Conservation (phyloP, 2,113 vertebrate species). For the Carassius auratus region DNA sequence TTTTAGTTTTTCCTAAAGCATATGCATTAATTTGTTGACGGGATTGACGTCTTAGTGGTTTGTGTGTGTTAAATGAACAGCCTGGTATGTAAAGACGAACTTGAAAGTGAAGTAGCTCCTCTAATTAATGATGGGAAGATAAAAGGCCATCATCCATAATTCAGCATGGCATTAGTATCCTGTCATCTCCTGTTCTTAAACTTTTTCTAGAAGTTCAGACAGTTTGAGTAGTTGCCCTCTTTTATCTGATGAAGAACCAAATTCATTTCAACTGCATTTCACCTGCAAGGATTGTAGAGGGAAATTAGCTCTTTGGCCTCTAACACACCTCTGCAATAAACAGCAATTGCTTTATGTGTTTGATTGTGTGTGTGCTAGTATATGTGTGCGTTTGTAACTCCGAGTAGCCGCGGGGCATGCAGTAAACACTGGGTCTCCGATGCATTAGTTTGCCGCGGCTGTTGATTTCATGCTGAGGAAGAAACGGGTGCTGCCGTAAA, state of each 20-base stretch:
- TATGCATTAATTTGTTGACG: neutral
- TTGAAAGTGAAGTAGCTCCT: constrained; percentile 55
- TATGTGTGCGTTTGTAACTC: constrained; percentile 29
- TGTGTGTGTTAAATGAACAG: constrained; percentile 15
- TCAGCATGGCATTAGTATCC: constrained; percentile 68
- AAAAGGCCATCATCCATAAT: constrained; percentile 78
- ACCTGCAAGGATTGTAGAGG: constrained; percentile 54
- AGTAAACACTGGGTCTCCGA: constrained; percentile 68
- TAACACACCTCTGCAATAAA: neutral
- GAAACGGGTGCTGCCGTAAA: constrained; percentile 63
- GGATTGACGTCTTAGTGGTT: neutral
- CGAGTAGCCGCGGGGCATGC: constrained; percentile 61
- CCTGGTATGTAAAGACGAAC: constrained; percentile 42
- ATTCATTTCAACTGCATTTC: constrained; percentile 59
- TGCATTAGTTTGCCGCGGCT: constrained; percentile 64
- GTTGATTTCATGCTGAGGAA: constrained; percentile 66
- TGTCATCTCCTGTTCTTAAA: constrained; percentile 65
- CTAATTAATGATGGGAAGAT: constrained; percentile 75
- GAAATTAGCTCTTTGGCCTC: constrained; percentile 29
- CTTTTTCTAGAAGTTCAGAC: constrained; percentile 70
- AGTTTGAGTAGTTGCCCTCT: constrained; percentile 64
- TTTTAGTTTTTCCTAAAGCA: neutral
- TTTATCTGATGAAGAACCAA: constrained; percentile 65
- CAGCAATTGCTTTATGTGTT: neutral
- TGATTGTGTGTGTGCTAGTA: constrained; percentile 16